A percentile compares a stretch with the other conserved stretches of the same genome.
These are phyloP conservation scores for Sciurus carolinensis DNA, from an alignment of 2,797 vertebrate genomes.

Conservation along the genomic window DNA sequence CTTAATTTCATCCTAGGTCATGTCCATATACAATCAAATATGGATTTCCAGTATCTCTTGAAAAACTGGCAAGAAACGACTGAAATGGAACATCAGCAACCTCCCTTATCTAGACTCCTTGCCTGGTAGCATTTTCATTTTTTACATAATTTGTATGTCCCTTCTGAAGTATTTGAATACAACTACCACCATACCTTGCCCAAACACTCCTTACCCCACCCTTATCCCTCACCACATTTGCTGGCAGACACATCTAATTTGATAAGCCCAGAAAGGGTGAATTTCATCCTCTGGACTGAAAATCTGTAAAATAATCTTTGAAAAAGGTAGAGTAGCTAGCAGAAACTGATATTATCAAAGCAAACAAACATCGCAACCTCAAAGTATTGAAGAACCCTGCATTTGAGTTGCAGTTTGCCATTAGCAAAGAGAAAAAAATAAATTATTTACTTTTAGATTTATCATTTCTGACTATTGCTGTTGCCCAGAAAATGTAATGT, in stretches of 20 bases:
- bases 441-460: not conserved
- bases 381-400: not conserved
- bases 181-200: not conserved
- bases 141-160: not conserved
- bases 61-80: constrained; percentile 56
- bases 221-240: not conserved
- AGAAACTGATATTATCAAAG: constrained; percentile 24
- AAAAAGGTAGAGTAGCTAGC: not conserved
- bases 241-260: not conserved
- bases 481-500: not conserved
- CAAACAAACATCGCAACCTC: not conserved
- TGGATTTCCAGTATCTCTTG: constrained; percentile 58
- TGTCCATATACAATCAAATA: not conserved
- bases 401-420: not conserved
- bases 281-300: not conserved
- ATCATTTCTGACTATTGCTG: not conserved
- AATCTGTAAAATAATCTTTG: not conserved
- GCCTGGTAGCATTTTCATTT: not conserved
- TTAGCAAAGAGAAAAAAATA: not conserved
- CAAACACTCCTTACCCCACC: not conserved
- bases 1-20: constrained; percentile 68
- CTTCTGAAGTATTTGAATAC: not conserved
- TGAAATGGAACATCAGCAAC: not conserved
- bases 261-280: constrained; percentile 3
- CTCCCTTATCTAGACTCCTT: not conserved